Percentiles rank a stretch among this genome's conserved stretches.
These are phyloP conservation scores for Liasis olivaceus DNA, from an alignment of 2,797 vertebrate genomes.

Conservation along the genomic window DNA sequence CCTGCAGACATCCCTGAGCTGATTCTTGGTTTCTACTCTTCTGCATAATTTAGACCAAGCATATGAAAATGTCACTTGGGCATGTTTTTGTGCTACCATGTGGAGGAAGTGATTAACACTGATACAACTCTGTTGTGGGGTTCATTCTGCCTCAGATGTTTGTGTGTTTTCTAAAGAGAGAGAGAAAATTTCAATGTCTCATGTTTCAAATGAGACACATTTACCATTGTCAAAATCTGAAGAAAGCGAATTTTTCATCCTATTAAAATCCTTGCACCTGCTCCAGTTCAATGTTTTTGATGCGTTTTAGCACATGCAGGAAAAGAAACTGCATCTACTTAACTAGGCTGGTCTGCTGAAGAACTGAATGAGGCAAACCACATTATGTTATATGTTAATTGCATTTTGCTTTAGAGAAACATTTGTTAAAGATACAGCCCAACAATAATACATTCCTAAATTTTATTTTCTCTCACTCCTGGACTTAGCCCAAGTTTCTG, in stretches of 20 bases:
- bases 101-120: conserved; percentile 30
- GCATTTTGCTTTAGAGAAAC: conserved; percentile 73
- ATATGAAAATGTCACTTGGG: conserved; percentile 27
- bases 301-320: conserved; percentile 59
- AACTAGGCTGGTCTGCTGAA: conserved; percentile 66
- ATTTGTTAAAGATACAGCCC: conserved; percentile 73
- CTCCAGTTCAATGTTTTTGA: conserved; percentile 57
- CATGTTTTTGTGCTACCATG: conserved; percentile 10
- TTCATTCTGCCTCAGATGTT: conserved; percentile 32
- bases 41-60: conserved; percentile 18
- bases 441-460: conserved; percentile 71
- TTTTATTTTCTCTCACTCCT: conserved; percentile 70
- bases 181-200: conserved; percentile 32
- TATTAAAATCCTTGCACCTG: conserved; percentile 73
- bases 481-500: conserved; percentile 62
- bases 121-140: not conserved
- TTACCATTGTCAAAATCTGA: conserved; percentile 50
- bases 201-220: conserved; percentile 56
- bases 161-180: not conserved
- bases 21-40: not conserved
- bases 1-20: not conserved
- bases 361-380: conserved; percentile 75
- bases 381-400: conserved; percentile 77
- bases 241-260: conserved; percentile 62
- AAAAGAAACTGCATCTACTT: conserved; percentile 70